Percentiles rank a stretch among this genome's conserved stretches.
phyloP scores from a whole-genome alignment of 2,888 invertebrate species.

The Deroplatys truncata region DNA sequence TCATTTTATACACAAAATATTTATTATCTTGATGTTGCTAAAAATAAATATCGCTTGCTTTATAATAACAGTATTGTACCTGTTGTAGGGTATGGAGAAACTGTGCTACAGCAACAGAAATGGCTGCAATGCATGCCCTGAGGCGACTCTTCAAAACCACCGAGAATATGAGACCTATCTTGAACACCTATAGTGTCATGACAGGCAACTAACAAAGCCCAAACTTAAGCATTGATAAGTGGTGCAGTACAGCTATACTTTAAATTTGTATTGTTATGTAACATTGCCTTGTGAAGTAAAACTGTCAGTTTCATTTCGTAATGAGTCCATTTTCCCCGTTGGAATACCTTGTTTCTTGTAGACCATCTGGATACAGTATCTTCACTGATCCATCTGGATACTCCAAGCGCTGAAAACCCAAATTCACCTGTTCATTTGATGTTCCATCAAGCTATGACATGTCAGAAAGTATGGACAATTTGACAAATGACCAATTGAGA shows the following conservation, averaged over 20 bases:
- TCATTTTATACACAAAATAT: too few relatives aligned
- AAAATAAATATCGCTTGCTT: too few relatives aligned
- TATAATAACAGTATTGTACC: constrained; percentile 24
- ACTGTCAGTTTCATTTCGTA: background rate
- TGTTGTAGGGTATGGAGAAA: constrained; percentile 80
- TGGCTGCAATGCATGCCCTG: constrained; percentile 82
- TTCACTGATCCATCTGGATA: constrained; percentile 93
- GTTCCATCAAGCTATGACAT: too few relatives aligned
- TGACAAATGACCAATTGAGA: too few relatives aligned
- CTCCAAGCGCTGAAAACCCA: constrained; percentile 66
- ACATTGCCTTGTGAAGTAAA: background rate
- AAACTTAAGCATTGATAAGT: background rate
- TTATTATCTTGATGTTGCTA: too few relatives aligned
- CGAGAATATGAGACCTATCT: constrained; percentile 55
- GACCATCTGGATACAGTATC: constrained; percentile 81
- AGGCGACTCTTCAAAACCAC: constrained; percentile 60
- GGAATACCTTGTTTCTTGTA: constrained; percentile 86
- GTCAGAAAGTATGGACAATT: too few relatives aligned
- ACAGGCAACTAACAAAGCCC: background rate
- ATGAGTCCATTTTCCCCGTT: constrained; percentile 77
- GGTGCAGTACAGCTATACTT: background rate
- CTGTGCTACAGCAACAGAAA: constrained; percentile 75
- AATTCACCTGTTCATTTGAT: background rate
- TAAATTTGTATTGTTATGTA: background rate
- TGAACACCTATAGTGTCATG: constrained; percentile 41